phyloP scores from a whole-genome alignment of 2,113 vertebrate genomes.

The Prionailurus viverrinus region DNA sequence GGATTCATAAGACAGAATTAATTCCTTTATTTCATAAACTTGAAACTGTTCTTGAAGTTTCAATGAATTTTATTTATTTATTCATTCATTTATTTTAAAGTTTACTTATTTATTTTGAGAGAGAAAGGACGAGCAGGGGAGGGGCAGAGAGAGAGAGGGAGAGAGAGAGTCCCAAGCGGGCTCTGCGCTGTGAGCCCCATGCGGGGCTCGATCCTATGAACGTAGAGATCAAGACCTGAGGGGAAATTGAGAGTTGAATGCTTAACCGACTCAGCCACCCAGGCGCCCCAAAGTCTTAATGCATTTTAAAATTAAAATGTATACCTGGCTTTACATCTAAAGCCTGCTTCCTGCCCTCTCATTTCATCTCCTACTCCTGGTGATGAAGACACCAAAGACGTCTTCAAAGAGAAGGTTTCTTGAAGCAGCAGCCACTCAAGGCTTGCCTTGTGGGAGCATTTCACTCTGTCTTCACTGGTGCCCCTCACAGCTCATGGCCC shows the following conservation, averaged over 20 bases:
- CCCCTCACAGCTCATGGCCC: background rate
- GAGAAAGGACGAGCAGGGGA: too few relatives aligned
- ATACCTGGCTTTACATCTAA: slow-evolving; percentile 62
- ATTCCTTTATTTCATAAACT: slow-evolving; percentile 73
- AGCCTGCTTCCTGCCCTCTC: slow-evolving; percentile 14
- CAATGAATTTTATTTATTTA: background rate
- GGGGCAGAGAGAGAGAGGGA: too few relatives aligned
- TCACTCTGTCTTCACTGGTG: slow-evolving; percentile 48
- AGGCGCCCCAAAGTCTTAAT: too few relatives aligned
- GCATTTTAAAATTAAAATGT: slow-evolving; percentile 72
- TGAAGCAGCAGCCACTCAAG: slow-evolving; percentile 40
- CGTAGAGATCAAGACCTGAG: too few relatives aligned
- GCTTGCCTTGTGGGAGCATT: slow-evolving; percentile 11
- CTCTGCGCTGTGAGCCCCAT: too few relatives aligned
- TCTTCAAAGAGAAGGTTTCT: slow-evolving; percentile 58
- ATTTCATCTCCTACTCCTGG: slow-evolving; percentile 58
- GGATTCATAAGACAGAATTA: slow-evolving; percentile 66
- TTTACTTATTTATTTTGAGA: too few relatives aligned
- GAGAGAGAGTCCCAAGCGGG: too few relatives aligned
- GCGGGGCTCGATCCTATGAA: too few relatives aligned
- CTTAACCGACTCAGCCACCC: too few relatives aligned
- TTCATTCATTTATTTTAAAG: too few relatives aligned
- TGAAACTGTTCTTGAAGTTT: slow-evolving; percentile 62
- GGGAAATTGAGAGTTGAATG: too few relatives aligned
- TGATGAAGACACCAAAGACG: slow-evolving; percentile 64